phyloP scores from a whole-genome alignment of 2,888 invertebrate species.

The Noctua janthe region DNA sequence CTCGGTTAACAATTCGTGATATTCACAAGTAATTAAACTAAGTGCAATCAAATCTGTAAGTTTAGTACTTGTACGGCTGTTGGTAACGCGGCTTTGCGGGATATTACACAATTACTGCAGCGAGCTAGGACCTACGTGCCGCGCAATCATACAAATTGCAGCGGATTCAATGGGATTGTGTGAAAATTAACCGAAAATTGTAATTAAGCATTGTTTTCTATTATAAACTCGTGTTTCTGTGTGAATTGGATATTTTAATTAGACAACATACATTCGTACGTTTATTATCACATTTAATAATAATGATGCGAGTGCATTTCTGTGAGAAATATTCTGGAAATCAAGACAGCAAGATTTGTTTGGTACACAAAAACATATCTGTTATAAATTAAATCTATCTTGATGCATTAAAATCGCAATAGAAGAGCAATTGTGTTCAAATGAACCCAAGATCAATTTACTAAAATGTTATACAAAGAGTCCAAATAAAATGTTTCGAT shows the following conservation, averaged over 20 bases:
- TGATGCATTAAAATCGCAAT: slow-evolving; percentile 30
- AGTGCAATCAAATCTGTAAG: slow-evolving; percentile 69
- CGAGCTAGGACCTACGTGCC: slow-evolving; percentile 44
- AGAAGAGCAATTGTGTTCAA: slow-evolving; percentile 8
- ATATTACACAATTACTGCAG: slow-evolving; percentile 61
- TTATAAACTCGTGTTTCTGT: slow-evolving; percentile 36
- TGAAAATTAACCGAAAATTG: slow-evolving; percentile 56
- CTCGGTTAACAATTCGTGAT: slow-evolving; percentile 43
- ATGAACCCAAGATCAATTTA: slow-evolving; percentile 33
- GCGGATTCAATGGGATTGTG: slow-evolving; percentile 56
- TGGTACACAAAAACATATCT: slow-evolving; percentile 9
- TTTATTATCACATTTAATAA: slow-evolving; percentile 5
- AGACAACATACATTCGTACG: slow-evolving; percentile 4
- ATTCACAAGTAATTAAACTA: slow-evolving; percentile 66
- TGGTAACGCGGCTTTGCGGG: slow-evolving; percentile 40
- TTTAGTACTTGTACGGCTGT: slow-evolving; percentile 40
- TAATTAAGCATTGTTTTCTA: slow-evolving; percentile 50
- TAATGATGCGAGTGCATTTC: background rate
- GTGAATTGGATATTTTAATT: slow-evolving; percentile 38
- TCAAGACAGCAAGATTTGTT: slow-evolving; percentile 2
- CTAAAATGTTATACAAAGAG: slow-evolving; percentile 23
- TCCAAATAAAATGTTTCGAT: slow-evolving; percentile 24
- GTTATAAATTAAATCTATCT: slow-evolving; percentile 22
- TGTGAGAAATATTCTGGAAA: slow-evolving; percentile 28
- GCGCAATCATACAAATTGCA: slow-evolving; percentile 63